Evolutionary conservation across 2,888 invertebrate genomes (phyloP), one percentile per base, ranked within the genome.

Genomic region (Choristoneura rosaceana): DNA sequence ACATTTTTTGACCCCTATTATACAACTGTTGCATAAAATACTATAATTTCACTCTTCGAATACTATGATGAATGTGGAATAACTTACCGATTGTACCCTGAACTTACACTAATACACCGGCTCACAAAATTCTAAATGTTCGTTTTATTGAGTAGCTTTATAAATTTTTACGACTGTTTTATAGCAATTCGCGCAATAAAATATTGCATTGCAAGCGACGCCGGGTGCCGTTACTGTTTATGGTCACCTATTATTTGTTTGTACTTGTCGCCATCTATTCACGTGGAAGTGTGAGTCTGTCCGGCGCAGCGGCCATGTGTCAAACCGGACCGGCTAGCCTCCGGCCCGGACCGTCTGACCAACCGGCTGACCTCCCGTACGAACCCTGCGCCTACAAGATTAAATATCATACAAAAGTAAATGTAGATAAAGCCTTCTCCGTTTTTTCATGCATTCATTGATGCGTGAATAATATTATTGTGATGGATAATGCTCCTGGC

Each of bases 111-210:
- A 87, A 89, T 89, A 89, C 88, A 86, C 80, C 81, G 81, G 81
- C 83, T 84, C 84, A 84, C 87, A 86, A 89, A 90, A 87, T 87
- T 90, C 84, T 85, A 86, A 90, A 85, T 88, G 84, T 87, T 87
- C 83, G 84, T 88, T 91, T 91, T 90, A 92, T 90, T 88, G 87
- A 90, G 89, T 87, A 87, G 87, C 87, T 87, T 90, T 90, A 88
- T 90, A 89, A 83, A 88, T 88, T 89, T 90, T 90, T 90, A 91
- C 85, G 90, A 86, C 84, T 75, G 90, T 87, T 90, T 91, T 90
- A 90, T 87, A 79, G 87, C 85, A 85, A 87, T 88, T 88, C 87
- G 84, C 87, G 90, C 89, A 91, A 90, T 90, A 87, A 91, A 91
- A 88, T 85, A 89, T 86, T 86, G 84, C 85, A 77, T 79, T 73